A percentile compares a stretch with the other conserved stretches of the same genome.
Evolutionary conservation across 2,797 vertebrate genomes (phyloP).

Genomic region (Dromococcyx pavoninus): DNA sequence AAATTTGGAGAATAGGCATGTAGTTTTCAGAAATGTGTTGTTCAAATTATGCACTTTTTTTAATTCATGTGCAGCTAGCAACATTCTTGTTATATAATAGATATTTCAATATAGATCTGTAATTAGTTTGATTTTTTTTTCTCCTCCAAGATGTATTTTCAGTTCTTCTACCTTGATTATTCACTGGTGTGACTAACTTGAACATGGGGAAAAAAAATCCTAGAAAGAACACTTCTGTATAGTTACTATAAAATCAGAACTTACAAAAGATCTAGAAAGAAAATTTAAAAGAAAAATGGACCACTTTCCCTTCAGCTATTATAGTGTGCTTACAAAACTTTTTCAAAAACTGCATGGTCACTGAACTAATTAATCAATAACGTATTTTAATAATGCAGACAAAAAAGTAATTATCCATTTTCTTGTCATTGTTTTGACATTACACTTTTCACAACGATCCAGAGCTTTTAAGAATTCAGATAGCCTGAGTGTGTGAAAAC

Average conservation of each 20-base stretch:
- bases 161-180: not conserved
- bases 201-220: not conserved
- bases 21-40: not conserved
- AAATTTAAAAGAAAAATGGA: not conserved
- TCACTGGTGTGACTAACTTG: not conserved
- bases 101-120: not conserved
- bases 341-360: not conserved
- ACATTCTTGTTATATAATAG: not conserved
- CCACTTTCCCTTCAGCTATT: not conserved
- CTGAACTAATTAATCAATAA: not conserved
- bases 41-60: not conserved
- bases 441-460: not conserved
- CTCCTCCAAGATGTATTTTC: not conserved
- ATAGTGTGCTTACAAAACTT: not conserved
- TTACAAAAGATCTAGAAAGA: not conserved
- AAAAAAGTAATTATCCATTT: not conserved
- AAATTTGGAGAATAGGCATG: not conserved
- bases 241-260: not conserved
- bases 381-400: not conserved
- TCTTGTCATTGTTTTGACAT: not conserved
- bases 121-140: not conserved
- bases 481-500: not conserved
- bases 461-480: not conserved
- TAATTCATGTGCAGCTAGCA: not conserved
- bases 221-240: not conserved